A percentile compares a stretch with the other conserved stretches of the same genome.
These are phyloP conservation scores for Augiades crinisus DNA, from an alignment of 2,888 invertebrate genomes.

Conservation along the genomic window DNA sequence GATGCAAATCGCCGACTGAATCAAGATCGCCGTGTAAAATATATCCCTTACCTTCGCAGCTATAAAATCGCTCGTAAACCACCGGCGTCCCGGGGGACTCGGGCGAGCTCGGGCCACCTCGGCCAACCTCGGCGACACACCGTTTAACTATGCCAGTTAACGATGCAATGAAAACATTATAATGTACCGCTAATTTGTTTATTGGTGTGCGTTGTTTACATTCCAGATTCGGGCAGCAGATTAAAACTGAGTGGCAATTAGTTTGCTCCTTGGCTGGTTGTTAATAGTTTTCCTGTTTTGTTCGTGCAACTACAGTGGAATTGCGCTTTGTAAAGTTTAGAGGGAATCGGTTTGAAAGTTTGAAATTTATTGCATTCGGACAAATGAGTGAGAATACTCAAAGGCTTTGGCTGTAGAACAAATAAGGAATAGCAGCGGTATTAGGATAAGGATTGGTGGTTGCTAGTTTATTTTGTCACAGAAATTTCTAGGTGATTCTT, in stretches of 20 bases:
- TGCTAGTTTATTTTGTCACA: no score
- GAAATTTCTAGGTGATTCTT: no score
- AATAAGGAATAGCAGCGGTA: not conserved
- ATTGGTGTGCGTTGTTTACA: constrained; percentile 28
- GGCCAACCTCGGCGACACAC: constrained; percentile 23
- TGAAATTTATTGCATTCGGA: constrained; percentile 1
- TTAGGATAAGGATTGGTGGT: no score
- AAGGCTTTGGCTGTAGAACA: not conserved
- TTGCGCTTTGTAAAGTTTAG: constrained; percentile 16
- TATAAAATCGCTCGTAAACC: constrained; percentile 46
- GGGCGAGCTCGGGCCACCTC: constrained; percentile 25
- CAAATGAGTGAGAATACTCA: not conserved
- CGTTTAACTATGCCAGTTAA: constrained; percentile 29
- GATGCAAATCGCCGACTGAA: constrained; percentile 29
- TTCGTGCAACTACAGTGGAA: constrained; percentile 7
- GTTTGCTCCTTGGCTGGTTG: constrained; percentile 9
- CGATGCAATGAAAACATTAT: constrained; percentile 30
- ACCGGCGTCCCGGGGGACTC: constrained; percentile 7
- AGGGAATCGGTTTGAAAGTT: constrained; percentile 10
- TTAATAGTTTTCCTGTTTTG: constrained; percentile 22
- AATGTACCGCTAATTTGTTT: constrained; percentile 35
- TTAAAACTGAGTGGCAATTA: constrained; percentile 25
- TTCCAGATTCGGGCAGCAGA: constrained; percentile 19
- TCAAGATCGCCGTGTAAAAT: constrained; percentile 43
- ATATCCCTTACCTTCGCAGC: constrained; percentile 49